These are phyloP conservation scores for Amphiprion percula DNA, from an alignment of 2,113 vertebrate species.

Conservation along the genomic window DNA sequence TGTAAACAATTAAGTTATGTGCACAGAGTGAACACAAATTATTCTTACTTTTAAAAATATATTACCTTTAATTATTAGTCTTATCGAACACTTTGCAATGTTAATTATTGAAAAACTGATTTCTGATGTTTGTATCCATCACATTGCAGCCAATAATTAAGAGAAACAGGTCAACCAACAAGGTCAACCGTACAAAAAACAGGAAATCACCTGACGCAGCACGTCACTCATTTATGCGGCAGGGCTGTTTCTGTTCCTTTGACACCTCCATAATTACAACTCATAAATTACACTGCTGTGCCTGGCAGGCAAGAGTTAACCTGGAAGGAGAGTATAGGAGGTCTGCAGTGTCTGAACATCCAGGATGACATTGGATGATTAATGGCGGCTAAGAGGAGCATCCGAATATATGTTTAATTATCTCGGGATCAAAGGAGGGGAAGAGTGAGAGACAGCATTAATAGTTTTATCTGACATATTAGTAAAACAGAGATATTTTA, in stretches of 20 bases:
- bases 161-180: constrained; percentile 33
- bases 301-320: constrained; percentile 26
- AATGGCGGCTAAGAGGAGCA: constrained; percentile 14
- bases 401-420: constrained; percentile 10
- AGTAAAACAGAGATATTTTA: background rate
- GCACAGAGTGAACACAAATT: too few relatives aligned
- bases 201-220: constrained; percentile 48
- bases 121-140: constrained; percentile 8
- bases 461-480: constrained; percentile 21
- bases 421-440: constrained; percentile 27
- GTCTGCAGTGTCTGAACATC: background rate
- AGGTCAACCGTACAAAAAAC: constrained; percentile 48
- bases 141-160: constrained; percentile 22
- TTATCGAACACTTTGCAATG: too few relatives aligned
- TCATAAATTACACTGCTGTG: constrained; percentile 63
- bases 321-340: background rate
- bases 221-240: constrained; percentile 43
- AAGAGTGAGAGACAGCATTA: constrained; percentile 16
- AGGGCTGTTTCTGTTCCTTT: constrained; percentile 67
- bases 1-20: background rate
- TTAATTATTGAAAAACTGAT: background rate
- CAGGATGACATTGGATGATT: constrained; percentile 25
- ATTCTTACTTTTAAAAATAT: too few relatives aligned
- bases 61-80: too few relatives aligned
- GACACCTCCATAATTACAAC: constrained; percentile 71